Evolutionary conservation across 2,797 vertebrate genomes (phyloP).

Genomic region (Phrynocephalus guinanensis): DNA sequence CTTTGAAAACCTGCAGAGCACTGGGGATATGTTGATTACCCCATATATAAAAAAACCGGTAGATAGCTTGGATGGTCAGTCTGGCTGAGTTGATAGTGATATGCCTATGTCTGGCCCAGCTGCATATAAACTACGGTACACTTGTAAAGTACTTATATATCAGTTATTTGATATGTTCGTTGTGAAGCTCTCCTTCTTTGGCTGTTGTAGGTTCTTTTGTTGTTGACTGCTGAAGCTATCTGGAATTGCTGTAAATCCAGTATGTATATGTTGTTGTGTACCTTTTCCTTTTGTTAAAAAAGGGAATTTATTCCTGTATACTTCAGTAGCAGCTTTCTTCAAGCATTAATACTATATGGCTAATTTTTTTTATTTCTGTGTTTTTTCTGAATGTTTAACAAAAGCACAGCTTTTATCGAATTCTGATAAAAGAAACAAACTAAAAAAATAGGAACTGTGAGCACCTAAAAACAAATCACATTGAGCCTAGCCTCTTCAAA

Average conservation of each 20-base stretch:
- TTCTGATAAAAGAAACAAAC: background rate
- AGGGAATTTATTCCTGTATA: background rate
- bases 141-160: no score
- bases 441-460: constrained; percentile 40
- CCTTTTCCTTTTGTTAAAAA: background rate
- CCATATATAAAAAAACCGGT: no score
- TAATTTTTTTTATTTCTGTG: background rate
- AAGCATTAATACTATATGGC: background rate
- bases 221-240: background rate
- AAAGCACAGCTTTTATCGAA: background rate
- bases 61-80: no score
- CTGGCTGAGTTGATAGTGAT: no score
- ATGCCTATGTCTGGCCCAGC: background rate
- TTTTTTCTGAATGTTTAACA: background rate
- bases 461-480: background rate
- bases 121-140: background rate
- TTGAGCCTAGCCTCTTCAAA: background rate
- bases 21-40: no score
- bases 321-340: background rate
- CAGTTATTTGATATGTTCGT: background rate
- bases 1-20: no score
- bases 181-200: background rate
- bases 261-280: background rate
- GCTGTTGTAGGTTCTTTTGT: background rate
- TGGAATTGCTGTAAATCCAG: background rate